A percentile compares a stretch with the other conserved stretches of the same genome.
phyloP scores from a whole-genome alignment of 1,140 invertebrate genomes.

The Zophobas atratus region DNA sequence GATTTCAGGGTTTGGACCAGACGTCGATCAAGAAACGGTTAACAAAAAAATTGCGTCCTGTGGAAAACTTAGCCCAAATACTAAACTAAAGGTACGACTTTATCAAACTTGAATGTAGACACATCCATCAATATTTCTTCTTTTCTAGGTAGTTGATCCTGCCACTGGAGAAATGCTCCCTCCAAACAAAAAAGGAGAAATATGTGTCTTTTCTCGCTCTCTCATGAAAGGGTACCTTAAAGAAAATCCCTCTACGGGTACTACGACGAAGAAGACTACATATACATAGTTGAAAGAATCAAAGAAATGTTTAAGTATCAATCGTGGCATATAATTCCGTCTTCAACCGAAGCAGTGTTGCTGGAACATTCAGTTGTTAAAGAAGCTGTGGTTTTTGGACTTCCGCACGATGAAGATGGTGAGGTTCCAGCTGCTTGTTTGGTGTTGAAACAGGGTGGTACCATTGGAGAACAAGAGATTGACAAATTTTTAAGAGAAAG shows the following conservation, averaged over 20 bases:
- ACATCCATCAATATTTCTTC: background rate
- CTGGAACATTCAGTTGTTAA: conserved; percentile 73
- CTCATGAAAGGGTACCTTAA: conserved; percentile 74
- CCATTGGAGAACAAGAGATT: conserved; percentile 10
- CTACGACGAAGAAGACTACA: conserved; percentile 75
- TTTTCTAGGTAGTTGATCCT: conserved; percentile 62
- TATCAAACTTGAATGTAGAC: too few relatives aligned
- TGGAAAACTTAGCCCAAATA: background rate
- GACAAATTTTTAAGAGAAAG: conserved; percentile 15
- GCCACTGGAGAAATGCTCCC: conserved; percentile 68
- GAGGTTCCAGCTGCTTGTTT: conserved; percentile 34
- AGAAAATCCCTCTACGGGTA: conserved; percentile 76
- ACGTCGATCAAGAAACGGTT: too few relatives aligned
- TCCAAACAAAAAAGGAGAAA: conserved; percentile 70
- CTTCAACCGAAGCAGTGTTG: conserved; percentile 85
- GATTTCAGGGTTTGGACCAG: too few relatives aligned
- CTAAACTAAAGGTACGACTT: background rate
- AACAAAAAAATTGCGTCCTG: too few relatives aligned
- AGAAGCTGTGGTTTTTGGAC: conserved; percentile 39
- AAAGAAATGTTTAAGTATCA: conserved; percentile 85
- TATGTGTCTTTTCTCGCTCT: conserved; percentile 76
- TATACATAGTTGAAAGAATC: conserved; percentile 78
- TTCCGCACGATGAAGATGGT: conserved; percentile 65
- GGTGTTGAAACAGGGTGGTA: conserved; percentile 16
- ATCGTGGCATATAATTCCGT: conserved; percentile 74